These are phyloP conservation scores for Agrotis exclamationis DNA, from an alignment of 2,888 invertebrate species.

Conservation along the genomic window DNA sequence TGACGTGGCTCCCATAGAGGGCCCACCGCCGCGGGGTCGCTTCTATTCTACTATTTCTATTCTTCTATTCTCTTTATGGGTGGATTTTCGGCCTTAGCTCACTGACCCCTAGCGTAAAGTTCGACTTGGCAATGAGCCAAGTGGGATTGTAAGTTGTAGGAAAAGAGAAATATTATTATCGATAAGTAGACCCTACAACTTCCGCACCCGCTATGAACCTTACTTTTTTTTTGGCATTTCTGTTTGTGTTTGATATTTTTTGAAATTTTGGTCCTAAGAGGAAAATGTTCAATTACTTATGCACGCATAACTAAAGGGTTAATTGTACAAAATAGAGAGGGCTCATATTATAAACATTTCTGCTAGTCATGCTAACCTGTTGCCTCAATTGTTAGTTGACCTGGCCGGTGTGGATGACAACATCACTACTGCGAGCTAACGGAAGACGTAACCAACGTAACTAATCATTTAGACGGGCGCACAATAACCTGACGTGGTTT, in stretches of 20 bases:
- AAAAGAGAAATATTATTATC: constrained; percentile 7
- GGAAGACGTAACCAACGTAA: constrained; percentile 37
- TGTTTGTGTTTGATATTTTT: no score
- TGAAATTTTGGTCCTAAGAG: no score
- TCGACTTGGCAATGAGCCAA: constrained; percentile 37
- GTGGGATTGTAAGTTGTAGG: neutral
- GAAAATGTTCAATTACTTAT: neutral
- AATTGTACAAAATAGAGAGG: neutral
- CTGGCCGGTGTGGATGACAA: constrained; percentile 46
- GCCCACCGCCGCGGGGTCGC: no score
- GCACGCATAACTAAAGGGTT: neutral
- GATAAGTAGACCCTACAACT: neutral
- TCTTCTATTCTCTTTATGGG: no score
- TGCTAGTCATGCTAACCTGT: constrained; percentile 75
- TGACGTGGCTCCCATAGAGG: no score
- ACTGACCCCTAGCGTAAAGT: constrained; percentile 31
- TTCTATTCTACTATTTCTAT: no score
- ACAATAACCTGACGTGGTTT: constrained; percentile 25
- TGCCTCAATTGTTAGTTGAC: constrained; percentile 60
- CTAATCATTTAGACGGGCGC: constrained; percentile 33
- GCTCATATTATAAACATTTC: constrained; percentile 46
- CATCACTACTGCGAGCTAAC: constrained; percentile 23
- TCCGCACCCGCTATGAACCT: no score
- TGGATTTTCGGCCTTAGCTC: constrained; percentile 24
- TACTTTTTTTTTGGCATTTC: neutral